Base-by-base conservation (phyloP, 2,888 invertebrate species). In the Belgica antarctica region DNA sequence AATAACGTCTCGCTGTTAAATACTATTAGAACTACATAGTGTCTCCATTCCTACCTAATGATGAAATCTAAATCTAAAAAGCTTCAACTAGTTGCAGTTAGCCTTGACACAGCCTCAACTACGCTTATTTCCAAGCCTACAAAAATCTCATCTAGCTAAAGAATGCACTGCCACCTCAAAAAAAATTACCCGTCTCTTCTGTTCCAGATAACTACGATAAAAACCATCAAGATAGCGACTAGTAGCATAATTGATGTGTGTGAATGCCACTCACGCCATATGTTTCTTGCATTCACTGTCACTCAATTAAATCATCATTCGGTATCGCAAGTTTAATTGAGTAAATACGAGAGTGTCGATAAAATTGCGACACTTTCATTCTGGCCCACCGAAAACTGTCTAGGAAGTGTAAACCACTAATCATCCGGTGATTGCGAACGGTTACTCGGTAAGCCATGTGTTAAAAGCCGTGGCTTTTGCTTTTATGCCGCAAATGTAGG, bases 271-370 rank as follows among this genome's bases (percentile, higher is more conserved):
- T n/a, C n/a, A n/a, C n/a, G 22, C 52, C 52, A 52, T 62, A 62
- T 62, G 62, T 19, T 22, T 28, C 27, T 31, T 28, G 8, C 61
- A 27, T 8, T n/a, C 28, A 28, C n/a, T 17, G 61, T 61, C 61
- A 22, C 61, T 61, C 61, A 59, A 59, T 59, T 27, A 27, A 25
- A 27, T 61, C 61, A 61, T 27, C 27, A 24, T 15, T 28, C 28
- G 15, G 27, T 25, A 27, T 61, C 61, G 25, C 25, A 47, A 15
- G 7, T 5, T 47, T 47, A 47, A 47, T 47, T 47, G 47, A 47
- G 5, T 47, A 8, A 47, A 8, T n/a, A n/a, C 34, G 34, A 34
- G 12, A 7, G 41, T 41, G n/a, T 3, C 41, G 15, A 41, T 31
- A 31, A 31, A 31, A 10, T 41, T 41, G 41, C 41, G 15, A 12